Base-by-base conservation (phyloP, 2,888 invertebrate species). In the Lasius fuliginosus region DNA sequence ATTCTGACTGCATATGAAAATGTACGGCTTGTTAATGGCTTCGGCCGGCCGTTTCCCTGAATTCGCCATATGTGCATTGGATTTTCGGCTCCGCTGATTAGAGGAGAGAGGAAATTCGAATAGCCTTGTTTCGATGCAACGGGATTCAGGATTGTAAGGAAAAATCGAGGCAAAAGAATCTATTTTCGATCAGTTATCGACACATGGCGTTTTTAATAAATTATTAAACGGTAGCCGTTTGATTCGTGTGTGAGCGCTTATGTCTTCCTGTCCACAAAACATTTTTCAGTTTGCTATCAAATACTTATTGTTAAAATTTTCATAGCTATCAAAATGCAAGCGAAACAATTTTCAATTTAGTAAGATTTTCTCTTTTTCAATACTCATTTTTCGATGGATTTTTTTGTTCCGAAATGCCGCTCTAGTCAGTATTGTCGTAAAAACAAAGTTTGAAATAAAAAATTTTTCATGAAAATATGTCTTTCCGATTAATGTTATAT, bases 1-100 rank as follows among this genome's bases (percentile, higher is more conserved):
- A 85, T 88, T 85, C 79, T 79, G 74, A 69, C 46, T 68, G 74
- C 81, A 77, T 81, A 86, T 83, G 86, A 85, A 88, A 89, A 88
- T 85, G 74, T 73, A 81, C 60, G 83, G 60, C 60, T 65, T 64
- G 79, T 68, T 89, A 89, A 89, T 89, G 89, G 89, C 75, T 62
- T 33, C 69, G 46, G 67, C 40, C 64, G 56, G 36, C n/a, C 62
- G 71, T 62, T 83, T 85, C 67, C 73, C 73, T 65, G 56, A 75
- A 85, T 84, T 74, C 73, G 79, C 82, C 86, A 85, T 86, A 83
- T 77, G 88, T 75, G 82, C 81, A 68, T 83, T 60, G 88, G 86
- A 89, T 89, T 89, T 89, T 89, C 88, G 85, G 83, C 83, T 42
- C 49, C 71, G 85, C 12, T 82, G 84, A 71, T 23, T 64, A 18